Base-by-base conservation (phyloP, 2,888 invertebrate species). In the Esperia sulphurella region DNA sequence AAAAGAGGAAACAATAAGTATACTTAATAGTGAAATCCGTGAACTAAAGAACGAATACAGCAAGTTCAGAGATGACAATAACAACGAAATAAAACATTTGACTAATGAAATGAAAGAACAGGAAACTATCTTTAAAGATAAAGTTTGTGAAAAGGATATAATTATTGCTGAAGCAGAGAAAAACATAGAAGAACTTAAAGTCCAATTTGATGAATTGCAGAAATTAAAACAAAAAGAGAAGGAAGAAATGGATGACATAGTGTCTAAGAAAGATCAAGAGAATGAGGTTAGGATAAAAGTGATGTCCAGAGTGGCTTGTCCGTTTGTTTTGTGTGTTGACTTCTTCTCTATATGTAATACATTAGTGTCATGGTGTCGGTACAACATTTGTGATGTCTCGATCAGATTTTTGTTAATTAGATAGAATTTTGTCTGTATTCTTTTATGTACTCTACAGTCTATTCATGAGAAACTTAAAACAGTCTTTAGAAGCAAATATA, bases 221-320 rank as follows among this genome's bases (percentile, higher is more conserved):
- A 57, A 59, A 43, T 48, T 58, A 28, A 75, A 64, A 50, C 53
- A 55, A 13, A 78, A 79, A 58, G 79, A 82, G 46, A 83, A 79
- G 51, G 65, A 77, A 63, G 66, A 76, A 39, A 52, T 74, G 59
- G 66, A 69, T 37, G 48, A 53, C 45, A 9, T 60, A 6, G 46
- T 81, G 42, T 53, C 59, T 49, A 71, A 76, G 46, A 83, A 62
- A 73, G 74, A 80, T 48, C 73, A 56, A 53, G 75, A 79, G 48
- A 71, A 60, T 54, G 79, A 88, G 87, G 87, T 88, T 73, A 78
- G 85, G 72, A 58, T 63, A 57, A 58, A 51, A 59, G 59, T 66
- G 67, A 58, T 57, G 65, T 63, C 53, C 52, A 51, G 53, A 49
- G 53, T 63, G 42, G 30, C 30, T 51, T 53, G 49, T 35, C 12